Evolutionary conservation across 2,797 vertebrate species (phyloP).

Genomic region (Diglossa cyanea): DNA sequence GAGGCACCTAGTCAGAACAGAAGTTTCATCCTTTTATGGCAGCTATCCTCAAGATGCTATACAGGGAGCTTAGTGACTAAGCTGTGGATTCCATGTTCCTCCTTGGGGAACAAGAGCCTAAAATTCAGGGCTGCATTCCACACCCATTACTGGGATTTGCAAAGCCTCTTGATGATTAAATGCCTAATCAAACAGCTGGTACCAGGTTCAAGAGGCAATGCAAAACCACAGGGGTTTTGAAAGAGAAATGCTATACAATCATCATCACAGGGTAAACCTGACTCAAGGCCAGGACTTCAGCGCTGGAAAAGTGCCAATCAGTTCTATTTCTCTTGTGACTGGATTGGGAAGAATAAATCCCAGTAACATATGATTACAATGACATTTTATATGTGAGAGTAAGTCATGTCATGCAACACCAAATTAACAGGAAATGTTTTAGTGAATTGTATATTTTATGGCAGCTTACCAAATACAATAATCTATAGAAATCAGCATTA

Average conservation of each 20-base stretch:
- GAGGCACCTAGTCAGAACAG: background rate
- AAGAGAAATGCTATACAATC: background rate
- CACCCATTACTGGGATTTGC: background rate
- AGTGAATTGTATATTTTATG: background rate
- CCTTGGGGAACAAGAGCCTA: background rate
- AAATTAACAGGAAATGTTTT: constrained; percentile 18
- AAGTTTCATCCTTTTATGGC: background rate
- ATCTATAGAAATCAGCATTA: background rate
- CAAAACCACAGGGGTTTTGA: background rate
- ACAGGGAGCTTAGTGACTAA: background rate
- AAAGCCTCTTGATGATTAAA: background rate
- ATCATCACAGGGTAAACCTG: background rate
- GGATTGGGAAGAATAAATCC: background rate
- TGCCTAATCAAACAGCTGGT: background rate
- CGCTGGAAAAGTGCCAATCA: background rate
- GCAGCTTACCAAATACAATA: constrained; percentile 8
- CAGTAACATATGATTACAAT: background rate
- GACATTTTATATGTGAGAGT: background rate
- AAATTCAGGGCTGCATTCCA: background rate
- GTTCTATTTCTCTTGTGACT: background rate
- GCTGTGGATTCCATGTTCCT: background rate
- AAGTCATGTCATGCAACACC: background rate
- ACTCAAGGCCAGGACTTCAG: background rate
- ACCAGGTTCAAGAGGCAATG: background rate
- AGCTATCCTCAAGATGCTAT: background rate